Conservation (phyloP, 2,888 invertebrate genomes). For the Uloborus plumipes region DNA sequence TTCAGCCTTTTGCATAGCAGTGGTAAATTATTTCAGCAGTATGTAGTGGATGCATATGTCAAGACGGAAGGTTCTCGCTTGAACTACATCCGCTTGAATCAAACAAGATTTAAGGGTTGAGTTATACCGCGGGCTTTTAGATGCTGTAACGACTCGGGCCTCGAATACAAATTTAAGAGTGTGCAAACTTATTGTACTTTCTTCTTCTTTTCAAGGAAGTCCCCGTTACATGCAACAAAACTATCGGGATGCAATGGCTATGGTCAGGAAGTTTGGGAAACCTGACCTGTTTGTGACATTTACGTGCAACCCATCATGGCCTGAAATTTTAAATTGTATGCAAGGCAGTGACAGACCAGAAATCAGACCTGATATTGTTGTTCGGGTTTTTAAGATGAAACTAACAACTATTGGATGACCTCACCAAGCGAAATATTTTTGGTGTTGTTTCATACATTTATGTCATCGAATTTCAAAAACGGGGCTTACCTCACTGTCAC, state of each 20-base stretch:
- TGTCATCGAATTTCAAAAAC: conserved; percentile 69
- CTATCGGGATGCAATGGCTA: conserved; percentile 72
- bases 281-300: conserved; percentile 73
- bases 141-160: conserved; percentile 51
- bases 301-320: conserved; percentile 72
- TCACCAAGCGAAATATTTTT: conserved; percentile 66
- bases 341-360: conserved; percentile 55
- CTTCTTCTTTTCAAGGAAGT: conserved; percentile 66
- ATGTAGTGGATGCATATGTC: conserved; percentile 67
- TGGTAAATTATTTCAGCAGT: conserved; percentile 65
- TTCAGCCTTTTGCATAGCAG: conserved; percentile 16
- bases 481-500: conserved; percentile 69
- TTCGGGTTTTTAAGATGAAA: conserved; percentile 68
- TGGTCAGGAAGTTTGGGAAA: conserved; percentile 71
- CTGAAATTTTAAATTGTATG: conserved; percentile 69
- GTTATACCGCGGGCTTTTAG: conserved; percentile 67
- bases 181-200: conserved; percentile 25
- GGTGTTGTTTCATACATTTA: conserved; percentile 66
- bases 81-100: conserved; percentile 67
- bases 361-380: conserved; percentile 63
- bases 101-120: conserved; percentile 67
- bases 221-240: conserved; percentile 70
- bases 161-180: background rate
- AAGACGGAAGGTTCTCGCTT: conserved; percentile 68
- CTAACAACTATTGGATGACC: conserved; percentile 65